Conservation (phyloP, 1,140 invertebrate genomes). For the Drosophila bocqueti region DNA sequence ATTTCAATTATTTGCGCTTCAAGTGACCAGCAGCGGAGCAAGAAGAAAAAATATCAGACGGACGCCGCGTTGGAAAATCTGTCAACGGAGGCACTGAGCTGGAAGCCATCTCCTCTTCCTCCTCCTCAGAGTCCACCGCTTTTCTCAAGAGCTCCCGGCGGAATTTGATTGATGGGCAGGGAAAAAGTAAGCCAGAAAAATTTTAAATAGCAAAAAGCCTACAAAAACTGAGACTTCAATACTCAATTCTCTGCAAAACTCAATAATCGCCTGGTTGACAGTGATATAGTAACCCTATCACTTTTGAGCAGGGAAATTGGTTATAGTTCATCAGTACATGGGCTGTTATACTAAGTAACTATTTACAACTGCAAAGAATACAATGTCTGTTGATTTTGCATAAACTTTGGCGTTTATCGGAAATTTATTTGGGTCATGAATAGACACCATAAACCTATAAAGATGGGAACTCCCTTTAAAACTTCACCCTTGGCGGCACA, state of each 20-base stretch:
- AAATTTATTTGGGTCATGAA: too few species aligned
- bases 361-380: background rate
- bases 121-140: background rate
- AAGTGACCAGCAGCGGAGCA: slow-evolving; percentile 51
- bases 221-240: background rate
- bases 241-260: background rate
- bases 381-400: background rate
- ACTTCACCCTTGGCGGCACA: background rate
- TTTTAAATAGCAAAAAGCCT: slow-evolving; percentile 23
- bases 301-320: background rate
- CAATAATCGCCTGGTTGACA: background rate
- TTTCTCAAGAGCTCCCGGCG: slow-evolving; percentile 28
- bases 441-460: background rate
- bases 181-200: background rate
- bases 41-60: slow-evolving; percentile 8
- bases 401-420: background rate
- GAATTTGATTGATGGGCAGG: slow-evolving; percentile 65
- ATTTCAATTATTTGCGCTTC: slow-evolving; percentile 81
- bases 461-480: background rate
- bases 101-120: slow-evolving; percentile 43
- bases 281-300: background rate
- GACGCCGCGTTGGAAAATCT: slow-evolving; percentile 44
- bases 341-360: background rate
- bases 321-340: background rate
- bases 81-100: slow-evolving; percentile 65